Evolutionary conservation across 2,888 invertebrate genomes (phyloP), one percentile per base, ranked within the genome.

Genomic region (Leptopilina myrica): DNA sequence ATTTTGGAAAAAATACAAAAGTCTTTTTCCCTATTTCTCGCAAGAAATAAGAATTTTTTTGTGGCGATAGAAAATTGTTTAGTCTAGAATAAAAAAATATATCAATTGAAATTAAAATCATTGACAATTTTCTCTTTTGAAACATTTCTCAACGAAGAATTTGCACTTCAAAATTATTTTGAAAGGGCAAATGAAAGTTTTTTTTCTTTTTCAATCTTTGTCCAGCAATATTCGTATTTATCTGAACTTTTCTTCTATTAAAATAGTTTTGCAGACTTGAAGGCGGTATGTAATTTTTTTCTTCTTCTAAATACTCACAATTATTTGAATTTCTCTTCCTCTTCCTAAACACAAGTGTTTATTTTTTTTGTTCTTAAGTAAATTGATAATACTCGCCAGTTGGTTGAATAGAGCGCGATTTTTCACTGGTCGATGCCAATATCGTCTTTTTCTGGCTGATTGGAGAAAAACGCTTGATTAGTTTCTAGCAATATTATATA

Each of bases 201-300:
- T 53, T 53, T 26, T 14, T 12, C 9, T 4, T 6, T 73, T 33
- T 73, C 9, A 33, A 14, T 56, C 8, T 66, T 43, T 14, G 33
- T 73, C 73, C 73, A 73, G 53, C 56, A 33, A 73, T 73, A 73
- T 40, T 73, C 56, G 56, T 40, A 26, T 33, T 33, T 73, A 73
- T 56, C 73, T 73, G 73, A 73, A 73, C 73, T 73, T 73, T 56
- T 69, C 33, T 9, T 33, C 73, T 73, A 56, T 73, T 73, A 69
- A 69, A 53, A 69, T 69, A 69, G 40, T 53, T 69, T 69, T 69
- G 53, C 26, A 69, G 69, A 69, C 53, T 69, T 69, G 26, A 69
- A 53, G 69, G 69, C 69, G 69, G 33, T 69, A 69, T 59, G 9
- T 46, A 46, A 46, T 46, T 49, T 49, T 49, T 69, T 69, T 67